Conservation (phyloP, 2,113 vertebrate genomes). For the Menidia beryllina region DNA sequence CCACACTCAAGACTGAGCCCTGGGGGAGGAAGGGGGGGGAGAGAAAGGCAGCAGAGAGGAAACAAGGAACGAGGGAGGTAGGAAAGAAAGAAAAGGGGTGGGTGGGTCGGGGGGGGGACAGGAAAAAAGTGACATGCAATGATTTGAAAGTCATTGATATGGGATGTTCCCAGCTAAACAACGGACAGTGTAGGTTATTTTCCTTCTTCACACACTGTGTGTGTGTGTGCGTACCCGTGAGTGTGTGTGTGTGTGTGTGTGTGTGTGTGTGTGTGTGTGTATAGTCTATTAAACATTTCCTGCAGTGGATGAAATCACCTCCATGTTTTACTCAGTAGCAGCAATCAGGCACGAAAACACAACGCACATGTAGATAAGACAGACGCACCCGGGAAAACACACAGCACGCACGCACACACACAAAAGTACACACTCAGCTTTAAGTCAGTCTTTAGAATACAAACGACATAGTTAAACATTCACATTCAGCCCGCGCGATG, state of each 20-base stretch:
- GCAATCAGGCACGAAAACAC: slow-evolving; percentile 95
- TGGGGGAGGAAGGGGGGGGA: slow-evolving; percentile 27
- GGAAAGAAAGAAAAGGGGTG: slow-evolving; percentile 22
- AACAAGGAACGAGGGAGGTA: slow-evolving; percentile 15
- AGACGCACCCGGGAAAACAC: slow-evolving; percentile 27
- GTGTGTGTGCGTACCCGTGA: slow-evolving; percentile 6
- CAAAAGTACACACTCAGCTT: slow-evolving; percentile 54
- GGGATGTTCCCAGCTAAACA: slow-evolving; percentile 75
- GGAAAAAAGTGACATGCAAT: slow-evolving; percentile 91
- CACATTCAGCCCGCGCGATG: background rate
- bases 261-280: slow-evolving; percentile 27
- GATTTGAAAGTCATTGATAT: slow-evolving; percentile 88
- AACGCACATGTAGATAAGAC: slow-evolving; percentile 90
- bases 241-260: slow-evolving; percentile 32
- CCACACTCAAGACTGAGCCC: slow-evolving; percentile 89
- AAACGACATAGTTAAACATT: slow-evolving; percentile 5
- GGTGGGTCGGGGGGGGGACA: slow-evolving; percentile 55
- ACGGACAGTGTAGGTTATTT: slow-evolving; percentile 83
- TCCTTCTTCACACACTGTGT: slow-evolving; percentile 77
- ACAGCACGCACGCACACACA: slow-evolving; percentile 10
- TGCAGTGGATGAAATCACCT: slow-evolving; percentile 96
- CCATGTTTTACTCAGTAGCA: slow-evolving; percentile 97
- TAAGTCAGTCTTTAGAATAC: slow-evolving; percentile 33
- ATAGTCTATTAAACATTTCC: slow-evolving; percentile 89
- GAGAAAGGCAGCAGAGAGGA: slow-evolving; percentile 44